phyloP scores from a whole-genome alignment of 1,140 invertebrate species.

The Lethocerus indicus region DNA sequence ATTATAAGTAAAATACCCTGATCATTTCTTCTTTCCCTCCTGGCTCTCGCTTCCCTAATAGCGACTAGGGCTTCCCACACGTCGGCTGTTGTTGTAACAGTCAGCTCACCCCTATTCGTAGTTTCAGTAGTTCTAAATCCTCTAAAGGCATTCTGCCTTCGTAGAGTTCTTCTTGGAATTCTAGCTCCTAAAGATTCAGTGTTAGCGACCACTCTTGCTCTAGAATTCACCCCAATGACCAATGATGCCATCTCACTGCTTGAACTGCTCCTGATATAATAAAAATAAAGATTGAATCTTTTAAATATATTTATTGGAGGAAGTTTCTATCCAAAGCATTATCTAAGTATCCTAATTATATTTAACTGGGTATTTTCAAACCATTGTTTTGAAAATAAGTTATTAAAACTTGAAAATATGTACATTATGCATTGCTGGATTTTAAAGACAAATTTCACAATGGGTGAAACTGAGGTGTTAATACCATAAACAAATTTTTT shows the following conservation, averaged over 20 bases:
- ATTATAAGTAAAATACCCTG: neutral
- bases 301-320: too few relatives aligned
- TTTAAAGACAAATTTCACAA: too few relatives aligned
- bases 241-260: slow-evolving; percentile 6
- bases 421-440: too few relatives aligned
- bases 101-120: slow-evolving; percentile 22
- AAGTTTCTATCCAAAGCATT: too few relatives aligned
- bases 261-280: neutral
- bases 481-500: too few relatives aligned
- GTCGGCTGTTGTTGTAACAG: slow-evolving; percentile 33
- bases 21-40: slow-evolving; percentile 28
- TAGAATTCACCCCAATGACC: slow-evolving; percentile 19
- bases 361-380: too few relatives aligned
- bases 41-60: slow-evolving; percentile 39
- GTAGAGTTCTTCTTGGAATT: slow-evolving; percentile 2
- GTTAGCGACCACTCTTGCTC: slow-evolving; percentile 13
- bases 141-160: slow-evolving; percentile 13
- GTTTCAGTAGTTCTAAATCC: slow-evolving; percentile 16
- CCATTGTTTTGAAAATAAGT: too few relatives aligned
- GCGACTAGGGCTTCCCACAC: slow-evolving; percentile 48
- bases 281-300: too few relatives aligned
- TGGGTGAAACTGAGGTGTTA: too few relatives aligned
- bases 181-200: slow-evolving; percentile 13
- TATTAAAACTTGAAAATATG: too few relatives aligned
- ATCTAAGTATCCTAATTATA: too few relatives aligned